Base-by-base conservation (phyloP, 2,797 vertebrate genomes). In the Perodicticus potto region DNA sequence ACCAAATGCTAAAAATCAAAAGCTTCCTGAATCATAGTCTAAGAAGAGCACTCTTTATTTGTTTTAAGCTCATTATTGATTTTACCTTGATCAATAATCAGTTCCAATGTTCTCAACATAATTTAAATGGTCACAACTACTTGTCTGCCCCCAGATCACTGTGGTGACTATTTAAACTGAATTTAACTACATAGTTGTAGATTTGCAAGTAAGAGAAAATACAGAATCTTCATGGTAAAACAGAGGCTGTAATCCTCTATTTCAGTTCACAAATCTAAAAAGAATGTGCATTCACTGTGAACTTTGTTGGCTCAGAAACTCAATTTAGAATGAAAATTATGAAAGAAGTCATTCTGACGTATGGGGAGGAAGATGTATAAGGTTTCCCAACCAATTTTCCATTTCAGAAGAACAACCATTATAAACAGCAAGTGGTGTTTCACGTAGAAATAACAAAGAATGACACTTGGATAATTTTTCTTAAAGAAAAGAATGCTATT, bases 1-100 rank as follows among this genome's bases (percentile, higher is more conserved):
- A 91, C 34, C 17, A 63, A 95, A 89, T 87, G 80, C 73, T 96
- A 77, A 95, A 96, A 95, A 85, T 37, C 57, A 89, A 95, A 92
- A 43, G 43, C 40, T 29, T 91, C 90, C 70, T 91, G 43, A 94
- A 67, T 96, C 80, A 84, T 16, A 76, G 74, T 67, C 69, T 91
- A 70, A 86, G 81, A 67, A 65, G 16, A 61, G 22, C 3, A 45
- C 19, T 55, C 10, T 53, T 83, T 40, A 20, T 12, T 93, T 78
- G 7, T 92, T 88, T 91, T 84, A 76, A 78, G 20, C 13, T 84
- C 34, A 32, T 78, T 73, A 85, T 57, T 93, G 69, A 86, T 93
- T 93, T 96, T 57, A 72, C 70, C 72, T 89, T 86, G 34, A 53
- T 10, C 40, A 81, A 72, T 89, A 86, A 86, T 93, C 70, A 83